Evolutionary conservation across 2,888 invertebrate genomes (phyloP).

Genomic region (Strigamia crassipes): DNA sequence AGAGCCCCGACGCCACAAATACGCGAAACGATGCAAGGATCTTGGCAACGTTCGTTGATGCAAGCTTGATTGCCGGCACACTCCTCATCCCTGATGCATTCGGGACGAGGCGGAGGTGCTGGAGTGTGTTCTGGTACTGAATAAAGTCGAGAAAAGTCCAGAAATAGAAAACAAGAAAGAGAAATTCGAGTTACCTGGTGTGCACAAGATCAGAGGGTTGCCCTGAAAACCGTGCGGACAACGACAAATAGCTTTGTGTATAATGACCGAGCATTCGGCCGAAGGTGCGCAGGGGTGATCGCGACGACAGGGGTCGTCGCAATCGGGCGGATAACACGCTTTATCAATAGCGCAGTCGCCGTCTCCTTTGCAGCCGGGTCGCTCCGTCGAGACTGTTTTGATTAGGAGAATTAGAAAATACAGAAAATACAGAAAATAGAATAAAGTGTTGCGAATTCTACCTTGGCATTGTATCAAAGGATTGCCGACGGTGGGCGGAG

Average conservation of each 20-base stretch:
- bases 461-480: constrained; percentile 53
- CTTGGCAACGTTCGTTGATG: constrained; percentile 81
- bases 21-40: constrained; percentile 74
- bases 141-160: not conserved
- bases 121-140: not conserved
- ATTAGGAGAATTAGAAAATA: not conserved
- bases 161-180: not conserved
- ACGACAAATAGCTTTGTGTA: constrained; percentile 78
- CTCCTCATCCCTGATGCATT: constrained; percentile 76
- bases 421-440: not conserved
- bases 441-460: not conserved
- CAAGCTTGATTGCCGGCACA: constrained; percentile 80
- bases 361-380: constrained; percentile 76
- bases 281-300: constrained; percentile 68
- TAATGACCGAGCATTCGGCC: constrained; percentile 73
- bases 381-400: not conserved
- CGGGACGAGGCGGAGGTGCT: constrained; percentile 22
- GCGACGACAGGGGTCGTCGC: constrained; percentile 53
- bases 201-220: constrained; percentile 52
- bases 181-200: constrained; percentile 48
- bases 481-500: constrained; percentile 49
- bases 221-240: constrained; percentile 68
- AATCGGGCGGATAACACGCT: constrained; percentile 65
- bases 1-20: constrained; percentile 75
- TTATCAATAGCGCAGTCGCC: constrained; percentile 81